Percentiles rank a stretch among this genome's conserved stretches.
Evolutionary conservation across 2,797 vertebrate genomes (phyloP).

Genomic region (Cryptoprocta ferox): DNA sequence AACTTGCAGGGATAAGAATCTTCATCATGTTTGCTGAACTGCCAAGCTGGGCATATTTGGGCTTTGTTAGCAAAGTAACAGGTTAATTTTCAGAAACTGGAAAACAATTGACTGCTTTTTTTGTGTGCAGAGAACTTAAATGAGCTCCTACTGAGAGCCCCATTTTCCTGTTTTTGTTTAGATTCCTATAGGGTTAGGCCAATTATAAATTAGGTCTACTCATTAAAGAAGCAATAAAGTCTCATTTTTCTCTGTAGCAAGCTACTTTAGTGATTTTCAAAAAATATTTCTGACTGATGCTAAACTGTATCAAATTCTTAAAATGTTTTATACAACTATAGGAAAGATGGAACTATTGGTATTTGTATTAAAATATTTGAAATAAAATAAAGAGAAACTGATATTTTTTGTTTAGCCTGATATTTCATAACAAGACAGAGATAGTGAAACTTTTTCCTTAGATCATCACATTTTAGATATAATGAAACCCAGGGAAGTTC

Average conservation of each 20-base stretch:
- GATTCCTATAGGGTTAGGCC: not conserved
- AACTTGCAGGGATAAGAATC: not conserved
- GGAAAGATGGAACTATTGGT: not conserved
- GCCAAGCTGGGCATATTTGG: not conserved
- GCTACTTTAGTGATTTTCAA: not conserved
- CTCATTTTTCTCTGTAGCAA: constrained; percentile 37
- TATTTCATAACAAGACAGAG: not conserved
- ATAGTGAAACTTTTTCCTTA: not conserved
- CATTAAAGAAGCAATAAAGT: not conserved
- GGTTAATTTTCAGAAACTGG: constrained; percentile 2
- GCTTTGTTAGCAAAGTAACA: not conserved
- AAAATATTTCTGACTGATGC: not conserved
- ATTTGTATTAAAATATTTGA: not conserved
- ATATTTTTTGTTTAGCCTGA: not conserved
- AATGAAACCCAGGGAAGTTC: not conserved
- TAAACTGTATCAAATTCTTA: not conserved
- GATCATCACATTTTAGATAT: not conserved
- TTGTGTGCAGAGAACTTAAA: not conserved
- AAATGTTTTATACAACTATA: not conserved
- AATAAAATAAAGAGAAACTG: not conserved
- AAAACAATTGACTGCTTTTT: not conserved
- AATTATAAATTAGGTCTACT: constrained; percentile 45
- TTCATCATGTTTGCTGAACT: not conserved
- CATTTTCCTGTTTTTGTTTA: not conserved
- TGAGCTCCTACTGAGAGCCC: not conserved